phyloP scores from a whole-genome alignment of 2,888 invertebrate genomes.

The Cordilura impudica region DNA sequence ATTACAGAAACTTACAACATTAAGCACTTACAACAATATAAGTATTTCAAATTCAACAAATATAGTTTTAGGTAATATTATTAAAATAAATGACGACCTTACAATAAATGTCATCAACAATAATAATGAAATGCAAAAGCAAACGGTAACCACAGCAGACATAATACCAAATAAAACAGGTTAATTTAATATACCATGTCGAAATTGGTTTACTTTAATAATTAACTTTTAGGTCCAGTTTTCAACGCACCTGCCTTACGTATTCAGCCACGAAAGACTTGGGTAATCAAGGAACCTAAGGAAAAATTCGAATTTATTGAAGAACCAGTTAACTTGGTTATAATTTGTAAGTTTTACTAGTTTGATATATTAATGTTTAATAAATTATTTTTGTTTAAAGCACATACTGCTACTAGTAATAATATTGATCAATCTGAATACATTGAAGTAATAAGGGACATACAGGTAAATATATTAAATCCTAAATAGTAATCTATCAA shows the following conservation, averaged over 20 bases:
- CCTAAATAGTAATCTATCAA: neutral
- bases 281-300: slow-evolving; percentile 79
- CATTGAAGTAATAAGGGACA: slow-evolving; percentile 77
- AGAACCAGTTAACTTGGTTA: slow-evolving; percentile 78
- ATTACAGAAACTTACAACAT: slow-evolving; percentile 15
- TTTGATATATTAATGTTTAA: neutral
- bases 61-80: slow-evolving; percentile 79
- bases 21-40: slow-evolving; percentile 69
- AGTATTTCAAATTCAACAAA: slow-evolving; percentile 77
- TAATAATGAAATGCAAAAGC: slow-evolving; percentile 3
- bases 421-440: slow-evolving; percentile 78
- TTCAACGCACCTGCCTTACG: slow-evolving; percentile 18
- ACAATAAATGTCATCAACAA: slow-evolving; percentile 23
- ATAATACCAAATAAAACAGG: slow-evolving; percentile 27
- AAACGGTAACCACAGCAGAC: no score
- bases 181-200: neutral
- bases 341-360: slow-evolving; percentile 77
- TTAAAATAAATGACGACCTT: slow-evolving; percentile 78
- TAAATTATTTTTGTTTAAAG: slow-evolving; percentile 68
- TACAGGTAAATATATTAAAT: slow-evolving; percentile 74
- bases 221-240: slow-evolving; percentile 5
- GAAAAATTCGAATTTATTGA: slow-evolving; percentile 71
- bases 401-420: slow-evolving; percentile 79
- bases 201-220: neutral
- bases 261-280: slow-evolving; percentile 76